Evolutionary conservation across 2,888 invertebrate species (phyloP), one percentile per base, ranked within the genome.

Genomic region (Diplolepis rosae): DNA sequence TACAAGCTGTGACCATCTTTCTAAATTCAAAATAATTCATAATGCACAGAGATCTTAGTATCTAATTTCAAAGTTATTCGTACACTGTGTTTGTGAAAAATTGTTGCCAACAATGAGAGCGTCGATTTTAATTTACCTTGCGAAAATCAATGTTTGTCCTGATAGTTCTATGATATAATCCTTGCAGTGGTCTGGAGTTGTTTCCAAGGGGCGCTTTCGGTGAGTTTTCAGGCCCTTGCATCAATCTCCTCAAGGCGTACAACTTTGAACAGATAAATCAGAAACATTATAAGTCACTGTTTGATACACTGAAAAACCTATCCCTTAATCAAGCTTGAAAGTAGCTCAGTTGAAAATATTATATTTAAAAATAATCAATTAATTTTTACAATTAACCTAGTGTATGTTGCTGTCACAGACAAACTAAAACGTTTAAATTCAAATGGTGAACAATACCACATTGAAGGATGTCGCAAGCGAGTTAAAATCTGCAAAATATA

Each of bases 101-200:
- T 56, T 35, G 6, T 22, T 32, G 13, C 35, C 6, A 32, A 35
- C 32, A 32, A 18, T 30, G 22, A 11, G 28, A 65, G 51, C 27
- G n/a, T 35, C n/a, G 35, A 39, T 13, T 35, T 24, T 3, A 71
- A 68, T 77, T 71, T 85, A 90, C 90, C 88, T 93, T 94, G 89
- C 93, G 94, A 91, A 98, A 98, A 91, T 98, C 97, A 89, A 99
- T 98, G 90, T 99, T 99, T 82, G 98, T 98, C 86, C 98, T 92
- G 86, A 98, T 94, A 70, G 98, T 96, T 87, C 98, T 93, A 88
- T 97, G 96, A 89, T 98, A 95, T 68, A 98, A 92, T 32, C 94
- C 94, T 90, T 97, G 97, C 69, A 96, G 92, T n/a, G 98, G 98
- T 78, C 98, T 92, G 77, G 96, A 96, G 90, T 98, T 98, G 92